Evolutionary conservation across 2,113 vertebrate species (phyloP).

Genomic region (Rallus limicola): DNA sequence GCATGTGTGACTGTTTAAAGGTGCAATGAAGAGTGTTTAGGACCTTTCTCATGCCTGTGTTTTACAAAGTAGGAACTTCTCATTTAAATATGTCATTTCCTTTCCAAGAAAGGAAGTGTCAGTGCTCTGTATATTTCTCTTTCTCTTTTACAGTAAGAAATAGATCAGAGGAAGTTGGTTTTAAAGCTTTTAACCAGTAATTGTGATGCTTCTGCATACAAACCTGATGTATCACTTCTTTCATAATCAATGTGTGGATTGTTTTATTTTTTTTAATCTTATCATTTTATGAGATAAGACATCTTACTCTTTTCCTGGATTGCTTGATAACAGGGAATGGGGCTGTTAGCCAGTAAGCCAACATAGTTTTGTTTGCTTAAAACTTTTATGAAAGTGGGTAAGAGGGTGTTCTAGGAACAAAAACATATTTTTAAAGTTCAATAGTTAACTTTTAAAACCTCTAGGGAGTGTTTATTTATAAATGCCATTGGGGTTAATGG

Average conservation of each 20-base stretch:
- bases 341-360: accelerated
- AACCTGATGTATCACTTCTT: neutral
- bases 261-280: neutral
- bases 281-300: accelerated
- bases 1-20: neutral
- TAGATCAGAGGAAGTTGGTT: neutral
- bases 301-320: neutral
- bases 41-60: neutral
- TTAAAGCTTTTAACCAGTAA: neutral
- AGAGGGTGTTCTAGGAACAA: neutral
- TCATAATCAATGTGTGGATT: neutral
- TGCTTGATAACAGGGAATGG: neutral
- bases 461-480: neutral
- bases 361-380: neutral
- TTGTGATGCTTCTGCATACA: neutral
- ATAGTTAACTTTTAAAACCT: neutral
- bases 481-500: accelerated
- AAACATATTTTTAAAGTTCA: neutral
- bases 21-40: neutral
- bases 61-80: accelerated
- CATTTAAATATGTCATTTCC: neutral
- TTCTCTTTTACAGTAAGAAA: neutral
- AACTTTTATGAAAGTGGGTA: neutral
- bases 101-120: neutral
- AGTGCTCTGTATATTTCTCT: neutral